Base-by-base conservation (phyloP, 2,797 vertebrate genomes). In the Adelosebastes latens region DNA sequence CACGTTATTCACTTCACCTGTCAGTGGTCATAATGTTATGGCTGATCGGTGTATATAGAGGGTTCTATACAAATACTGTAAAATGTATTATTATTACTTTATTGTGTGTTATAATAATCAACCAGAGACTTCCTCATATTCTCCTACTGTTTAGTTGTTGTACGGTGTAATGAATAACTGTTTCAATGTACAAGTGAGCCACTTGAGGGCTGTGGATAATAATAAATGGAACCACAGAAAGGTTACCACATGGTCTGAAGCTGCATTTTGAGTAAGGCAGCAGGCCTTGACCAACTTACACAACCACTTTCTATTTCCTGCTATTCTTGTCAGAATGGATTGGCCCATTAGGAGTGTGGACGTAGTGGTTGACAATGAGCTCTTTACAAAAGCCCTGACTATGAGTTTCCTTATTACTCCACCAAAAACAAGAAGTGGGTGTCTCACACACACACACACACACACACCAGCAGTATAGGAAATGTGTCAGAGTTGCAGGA, bases 371-470 rank as follows among this genome's bases (percentile, higher is more conserved):
- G 70, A 89, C 82, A 90, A 88, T 83, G 74, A 66, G 25, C 61
- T 59, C 80, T 83, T 70, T 67, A 85, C 76, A 81, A 88, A 93
- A 93, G 74, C 79, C 73, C 85, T 84, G 89, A 94, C 92, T 94
- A 95, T 94, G 89, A 90, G 88, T 90, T 95, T 95, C 93, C 92
- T 94, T 93, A 93, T 91, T 92, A 86, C 87, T 72, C 67, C 82
- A 87, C 83, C 72, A 87, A 93, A 94, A 95, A 94, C 92, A 93
- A 95, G 91, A 92, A 90, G 88, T 88, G 24, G 79, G 13, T 86
- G 63, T 13, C 70, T 29, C 60, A 34, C 66, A 60, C 32, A 64
- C 64, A 25, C 65, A 25, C 29, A 49, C 56, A 39, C 76, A 63
- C 34, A 52, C 27, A 58, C 29, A 52, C 27, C 56, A 87, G 80